A percentile compares a stretch with the other conserved stretches of the same genome.
These are phyloP conservation scores for Pipistrellus pipistrellus DNA, from an alignment of 2,797 vertebrate genomes.

Conservation along the genomic window DNA sequence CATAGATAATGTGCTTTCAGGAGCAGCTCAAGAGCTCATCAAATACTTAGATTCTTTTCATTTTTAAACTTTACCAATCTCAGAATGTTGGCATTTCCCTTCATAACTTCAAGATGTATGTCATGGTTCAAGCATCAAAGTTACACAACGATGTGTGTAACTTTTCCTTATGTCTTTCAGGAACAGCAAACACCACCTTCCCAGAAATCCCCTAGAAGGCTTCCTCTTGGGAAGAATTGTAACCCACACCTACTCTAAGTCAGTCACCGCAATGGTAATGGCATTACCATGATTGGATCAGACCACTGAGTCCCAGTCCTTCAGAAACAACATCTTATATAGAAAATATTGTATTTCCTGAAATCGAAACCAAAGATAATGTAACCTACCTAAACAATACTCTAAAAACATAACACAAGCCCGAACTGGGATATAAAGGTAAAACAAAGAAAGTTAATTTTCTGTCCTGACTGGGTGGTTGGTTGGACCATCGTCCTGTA, in stretches of 20 bases:
- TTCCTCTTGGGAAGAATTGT: not conserved
- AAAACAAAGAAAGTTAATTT: conserved; percentile 17
- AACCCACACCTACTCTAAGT: not conserved
- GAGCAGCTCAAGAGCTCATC: not conserved
- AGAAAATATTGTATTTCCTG: conserved; percentile 23
- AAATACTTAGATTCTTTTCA: not conserved
- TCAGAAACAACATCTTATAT: not conserved
- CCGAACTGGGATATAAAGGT: conserved; percentile 7
- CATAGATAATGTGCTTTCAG: conserved; percentile 23
- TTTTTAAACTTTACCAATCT: not conserved
- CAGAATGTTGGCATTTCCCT: not conserved
- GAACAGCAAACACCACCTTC: not conserved
- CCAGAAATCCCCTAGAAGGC: not conserved
- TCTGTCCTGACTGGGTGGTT: not conserved
- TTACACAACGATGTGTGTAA: not conserved
- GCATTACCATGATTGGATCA: not conserved
- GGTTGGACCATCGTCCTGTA: not conserved
- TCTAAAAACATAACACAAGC: conserved; percentile 17
- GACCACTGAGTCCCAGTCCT: not conserved
- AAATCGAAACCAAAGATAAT: conserved; percentile 66
- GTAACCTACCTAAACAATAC: not conserved
- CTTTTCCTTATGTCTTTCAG: not conserved
- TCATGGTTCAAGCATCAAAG: not conserved
- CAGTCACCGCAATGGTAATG: not conserved
- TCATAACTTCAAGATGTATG: not conserved